These are phyloP conservation scores for Diachrysia chrysitis DNA, from an alignment of 2,888 invertebrate genomes.

Conservation along the genomic window DNA sequence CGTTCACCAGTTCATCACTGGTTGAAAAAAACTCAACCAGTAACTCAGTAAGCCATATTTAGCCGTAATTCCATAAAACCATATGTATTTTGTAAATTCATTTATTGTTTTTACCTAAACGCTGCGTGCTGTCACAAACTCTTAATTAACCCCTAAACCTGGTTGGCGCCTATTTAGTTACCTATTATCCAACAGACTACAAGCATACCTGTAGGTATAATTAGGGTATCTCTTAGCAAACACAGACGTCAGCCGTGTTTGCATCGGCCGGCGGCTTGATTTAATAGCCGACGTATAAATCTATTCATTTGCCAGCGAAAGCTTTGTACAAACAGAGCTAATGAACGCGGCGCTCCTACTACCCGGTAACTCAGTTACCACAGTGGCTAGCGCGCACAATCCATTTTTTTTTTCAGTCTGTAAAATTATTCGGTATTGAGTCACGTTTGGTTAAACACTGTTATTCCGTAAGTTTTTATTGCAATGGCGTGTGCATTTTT, in stretches of 20 bases:
- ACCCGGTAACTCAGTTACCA: conserved; percentile 75
- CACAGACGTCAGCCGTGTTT: conserved; percentile 67
- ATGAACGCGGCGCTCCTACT: conserved; percentile 70
- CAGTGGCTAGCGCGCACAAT: conserved; percentile 69
- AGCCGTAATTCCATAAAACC: too few species aligned
- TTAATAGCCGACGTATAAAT: conserved; percentile 74
- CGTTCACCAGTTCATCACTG: too few species aligned
- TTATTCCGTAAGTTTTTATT: conserved; percentile 31
- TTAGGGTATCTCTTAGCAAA: conserved; percentile 63
- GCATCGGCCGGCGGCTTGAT: conserved; percentile 68
- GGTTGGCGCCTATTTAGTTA: too few species aligned
- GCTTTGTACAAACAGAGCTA: conserved; percentile 80
- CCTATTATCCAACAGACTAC: background rate
- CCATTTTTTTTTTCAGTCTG: conserved; percentile 54
- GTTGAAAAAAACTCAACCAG: too few species aligned
- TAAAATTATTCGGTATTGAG: conserved; percentile 28
- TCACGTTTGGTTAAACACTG: conserved; percentile 32
- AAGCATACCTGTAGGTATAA: conserved; percentile 11
- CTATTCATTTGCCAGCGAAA: conserved; percentile 74
- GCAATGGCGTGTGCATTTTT: conserved; percentile 12
- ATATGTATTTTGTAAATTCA: too few species aligned
- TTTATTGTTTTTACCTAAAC: too few species aligned
- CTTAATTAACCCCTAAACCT: too few species aligned
- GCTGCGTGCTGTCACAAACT: too few species aligned
- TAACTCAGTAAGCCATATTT: too few species aligned